Evolutionary conservation across 1,140 invertebrate species (phyloP), one percentile per base, ranked within the genome.

Genomic region (Pachypeltis micranthus): DNA sequence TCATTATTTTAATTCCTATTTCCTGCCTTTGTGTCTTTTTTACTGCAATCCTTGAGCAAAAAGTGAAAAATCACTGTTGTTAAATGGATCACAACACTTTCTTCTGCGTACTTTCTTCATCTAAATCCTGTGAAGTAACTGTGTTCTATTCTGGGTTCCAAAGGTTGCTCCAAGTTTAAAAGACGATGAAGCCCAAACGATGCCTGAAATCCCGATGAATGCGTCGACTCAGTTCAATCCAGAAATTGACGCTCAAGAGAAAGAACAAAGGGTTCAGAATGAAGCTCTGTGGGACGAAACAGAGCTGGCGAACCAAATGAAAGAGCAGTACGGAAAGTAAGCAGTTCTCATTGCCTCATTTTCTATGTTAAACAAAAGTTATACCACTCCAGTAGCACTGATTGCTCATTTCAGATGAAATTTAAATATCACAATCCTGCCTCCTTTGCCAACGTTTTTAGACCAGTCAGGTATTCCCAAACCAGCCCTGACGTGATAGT

Each of bases 141-240:
- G 59, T 59, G 21, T 59, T 10, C 44, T 31, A 25, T 24, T 12
- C n/a, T 10, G 23, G 23, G 3, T 28, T 27, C 23, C n/a, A 58
- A 14, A 65, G 61, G 57, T 62, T 14, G 55, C 60, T 16, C 51
- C 63, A n/a, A 14, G 27, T 26, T 1, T 58, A 28, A 28, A 23
- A 44, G 74, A 79, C 65, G 34, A 44, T 14, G 44, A 34, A 39
- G 80, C 80, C 61, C 86, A 89, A 75, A 88, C 86, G 1, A 75
- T 74, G 47, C 78, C 82, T 23, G 76, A 75, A 60, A 83, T 82
- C 72, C 81, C 81, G 10, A 75, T 79, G 61, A 85, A 86, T 72
- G 76, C 79, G 44, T 84, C 82, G 78, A 83, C 82, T 0, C 85
- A 89, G 61, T 81, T 80, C 66, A 66, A 67, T 14, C 78, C 78